Base-by-base conservation (phyloP, 1,140 invertebrate species). In the Drosophila watanabei region DNA sequence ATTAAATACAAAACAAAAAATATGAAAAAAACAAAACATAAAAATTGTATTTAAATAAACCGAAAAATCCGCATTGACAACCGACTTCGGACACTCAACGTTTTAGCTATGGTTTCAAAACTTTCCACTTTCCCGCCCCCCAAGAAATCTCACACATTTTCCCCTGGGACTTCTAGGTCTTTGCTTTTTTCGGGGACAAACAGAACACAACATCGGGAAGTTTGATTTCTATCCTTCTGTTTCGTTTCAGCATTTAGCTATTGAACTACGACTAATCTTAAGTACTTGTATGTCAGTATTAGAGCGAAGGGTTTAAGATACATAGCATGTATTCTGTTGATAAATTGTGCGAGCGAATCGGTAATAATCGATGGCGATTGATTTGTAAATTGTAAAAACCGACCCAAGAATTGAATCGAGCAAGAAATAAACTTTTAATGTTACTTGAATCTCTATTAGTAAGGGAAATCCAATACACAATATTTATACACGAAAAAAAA, bases 1-100 rank as follows among this genome's bases (percentile, higher is more conserved):
- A 92, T 92, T 89, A 91, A 92, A 92, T 89, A 92, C 82, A 83
- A 87, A 88, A 92, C 46, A 73, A 69, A 79, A 78, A 81, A 78
- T 75, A 76, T 62, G 51, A 79, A 79, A 24, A 24, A 24, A 24
- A 24, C 24, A 24, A 24, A 79, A 79, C 77, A 79, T 79, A 64
- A 43, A 72, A 80, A 80, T 70, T 78, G 57, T 79, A 78, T 78
- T 80, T 80, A 75, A 80, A 48, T 75, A 80, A 80, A 75, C 56
- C 33, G 35, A 45, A 61, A 39, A 61, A 41, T 54, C 58, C 39
- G 24, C 54, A 80, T 62, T 64, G 62, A 57, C 58, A 49, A 52
- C 52, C 43, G 41, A 37, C 41, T 41, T 46, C 43, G 48, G 41
- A 54, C 58, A 56, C 62, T 65, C 61, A 80, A 76, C 49, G 65